Conservation (phyloP, 2,797 vertebrate species). For the Phrynocephalus guinanensis region DNA sequence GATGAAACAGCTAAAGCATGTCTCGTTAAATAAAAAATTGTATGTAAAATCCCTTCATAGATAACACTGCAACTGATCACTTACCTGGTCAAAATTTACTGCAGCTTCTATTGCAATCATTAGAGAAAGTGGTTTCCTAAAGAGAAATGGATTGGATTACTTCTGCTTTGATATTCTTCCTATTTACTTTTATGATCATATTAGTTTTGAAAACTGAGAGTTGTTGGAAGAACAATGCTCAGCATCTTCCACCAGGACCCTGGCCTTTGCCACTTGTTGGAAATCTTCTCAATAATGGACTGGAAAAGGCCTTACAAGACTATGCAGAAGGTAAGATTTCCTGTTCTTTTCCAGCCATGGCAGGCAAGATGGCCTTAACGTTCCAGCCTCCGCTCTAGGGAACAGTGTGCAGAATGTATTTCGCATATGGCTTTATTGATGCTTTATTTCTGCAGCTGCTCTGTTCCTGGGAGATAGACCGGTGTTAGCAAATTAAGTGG, state of each 20-base stretch:
- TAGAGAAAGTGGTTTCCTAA: not conserved
- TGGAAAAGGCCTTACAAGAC: constrained; percentile 53
- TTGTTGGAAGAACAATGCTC: not conserved
- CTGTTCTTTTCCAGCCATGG: not conserved
- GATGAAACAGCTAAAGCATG: too few relatives aligned
- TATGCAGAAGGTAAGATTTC: constrained; percentile 53
- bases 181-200: constrained; percentile 32
- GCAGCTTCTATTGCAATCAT: not conserved
- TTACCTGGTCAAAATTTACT: not conserved
- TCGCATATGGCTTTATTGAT: too few relatives aligned
- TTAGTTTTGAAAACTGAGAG: constrained; percentile 44
- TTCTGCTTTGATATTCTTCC: constrained; percentile 5
- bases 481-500: too few relatives aligned
- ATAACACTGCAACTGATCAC: too few relatives aligned
- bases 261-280: constrained; percentile 55
- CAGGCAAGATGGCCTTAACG: not conserved
- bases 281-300: constrained; percentile 63
- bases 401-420: too few relatives aligned
- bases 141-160: constrained; percentile 17
- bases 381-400: too few relatives aligned
- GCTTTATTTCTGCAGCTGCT: too few relatives aligned
- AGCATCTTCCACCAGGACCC: constrained; percentile 54
- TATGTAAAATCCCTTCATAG: too few relatives aligned
- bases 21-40: too few relatives aligned
- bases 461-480: too few relatives aligned